Base-by-base conservation (phyloP, 2,888 invertebrate genomes). In the Agrotis segetum region DNA sequence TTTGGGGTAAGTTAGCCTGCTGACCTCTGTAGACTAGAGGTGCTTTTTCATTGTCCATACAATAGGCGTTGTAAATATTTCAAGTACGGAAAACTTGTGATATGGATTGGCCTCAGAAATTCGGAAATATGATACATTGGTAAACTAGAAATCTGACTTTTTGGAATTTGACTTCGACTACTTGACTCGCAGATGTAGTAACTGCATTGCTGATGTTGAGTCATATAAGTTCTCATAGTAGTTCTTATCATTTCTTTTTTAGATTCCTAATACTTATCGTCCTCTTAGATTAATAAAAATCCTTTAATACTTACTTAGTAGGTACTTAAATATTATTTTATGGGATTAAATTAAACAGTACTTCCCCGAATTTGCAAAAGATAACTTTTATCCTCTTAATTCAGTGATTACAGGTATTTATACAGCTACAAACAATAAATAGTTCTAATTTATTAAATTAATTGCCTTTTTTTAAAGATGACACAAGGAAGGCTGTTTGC, bases 241-340 rank as follows among this genome's bases (percentile, higher is more conserved):
- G 24, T 24, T 24, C 24, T 24, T 24, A 24, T 24, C 24, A 24
- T 24, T 24, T 40, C 47, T 46, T 67, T 19, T 0, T 3, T 21
- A 40, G 16, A 71, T 77, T 34, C 9, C 11, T 34, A 34, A 5
- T 29, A 19, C 14, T 46, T 21, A 69, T 46, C 77, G 21, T 21
- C n/a, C 17, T 40, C 17, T 5, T 46, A 77, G 49, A 72, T 72
- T 46, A 70, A 44, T 34, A 21, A 21, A 75, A 14, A 47, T 7
- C 9, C n/a, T 77, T 49, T 40, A 55, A 55, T 44, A 34, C n/a
- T n/a, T n/a, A n/a, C n/a, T n/a, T n/a, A 9, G 40, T 11, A 40
- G 11, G 40, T 40, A 40, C 40, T 11, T 40, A 11, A 40, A 40
- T 40, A 40, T 40, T 40, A 40, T 1, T 17, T 7, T 17, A 2